Base-by-base conservation (phyloP, 2,797 vertebrate genomes). In the Sebastes baramenuke region DNA sequence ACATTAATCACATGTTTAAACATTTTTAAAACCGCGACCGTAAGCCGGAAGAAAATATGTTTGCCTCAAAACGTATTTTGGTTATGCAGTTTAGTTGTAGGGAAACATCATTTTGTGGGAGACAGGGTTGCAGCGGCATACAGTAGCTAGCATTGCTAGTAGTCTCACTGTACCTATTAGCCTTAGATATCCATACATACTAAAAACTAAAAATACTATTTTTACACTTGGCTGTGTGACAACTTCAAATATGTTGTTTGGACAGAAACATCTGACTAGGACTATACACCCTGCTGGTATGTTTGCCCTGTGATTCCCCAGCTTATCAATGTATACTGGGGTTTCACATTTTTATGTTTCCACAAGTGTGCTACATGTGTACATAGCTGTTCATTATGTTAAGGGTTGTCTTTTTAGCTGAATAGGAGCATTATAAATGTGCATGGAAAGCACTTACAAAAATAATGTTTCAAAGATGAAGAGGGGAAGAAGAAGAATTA, bases 391-490 rank as follows among this genome's bases (percentile, higher is more conserved):
- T 79, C 29, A 79, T 83, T 68, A 56, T 22, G 60, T 64, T 64
- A 49, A 73, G 2, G 0, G 59, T 29, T 67, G 73, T 7, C 2
- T 38, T 67, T 72, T 38, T 22, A 56, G 36, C 36, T 30, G 29
- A 77, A 81, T 14, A 66, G 22, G 3, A 62, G 12, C 73, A 27
- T 64, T 73, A 58, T 16, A 60, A 78, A 81, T 66, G 58, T 81
- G 29, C 14, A 32, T 11, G 2, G 12, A 76, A 84, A 79, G 49
- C 60, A 66, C 27, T 65, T 42, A 32, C 3, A 72, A 68, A 67
- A 79, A 30, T 24, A 52, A 46, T 32, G 25, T 78, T 73, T 75
- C 16, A 65, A 62, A 72, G 22, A 77, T 13, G 8, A 79, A 66
- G 12, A 52, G 16, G 18, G 30, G 42, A 46, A 46, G 46, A 74